phyloP scores from a whole-genome alignment of 2,888 invertebrate species.

The Bellardia bayeri region DNA sequence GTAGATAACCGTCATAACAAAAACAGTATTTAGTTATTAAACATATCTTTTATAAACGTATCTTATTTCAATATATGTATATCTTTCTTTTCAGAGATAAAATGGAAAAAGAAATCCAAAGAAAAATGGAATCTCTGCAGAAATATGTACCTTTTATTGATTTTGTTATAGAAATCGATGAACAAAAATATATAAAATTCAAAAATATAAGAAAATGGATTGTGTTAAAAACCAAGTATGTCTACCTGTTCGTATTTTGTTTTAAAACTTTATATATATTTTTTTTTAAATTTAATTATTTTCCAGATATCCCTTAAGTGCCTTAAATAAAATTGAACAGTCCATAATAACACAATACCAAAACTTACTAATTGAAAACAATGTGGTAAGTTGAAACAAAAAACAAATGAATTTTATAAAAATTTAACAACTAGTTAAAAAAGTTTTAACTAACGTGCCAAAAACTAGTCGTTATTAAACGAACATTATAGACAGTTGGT shows the following conservation, averaged over 20 bases:
- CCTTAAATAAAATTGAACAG: conserved; percentile 72
- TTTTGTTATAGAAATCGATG: conserved; percentile 66
- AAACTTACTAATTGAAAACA: conserved; percentile 70
- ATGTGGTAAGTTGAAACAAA: conserved; percentile 65
- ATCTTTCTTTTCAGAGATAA: conserved; percentile 42
- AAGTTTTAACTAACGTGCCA: too few species aligned
- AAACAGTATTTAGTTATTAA: too few species aligned
- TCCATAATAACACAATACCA: conserved; percentile 72
- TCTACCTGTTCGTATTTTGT: not conserved
- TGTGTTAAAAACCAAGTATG: conserved; percentile 70
- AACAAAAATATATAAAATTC: conserved; percentile 69
- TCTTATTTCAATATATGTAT: not conserved
- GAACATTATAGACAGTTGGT: too few species aligned
- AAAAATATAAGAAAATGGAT: conserved; percentile 73
- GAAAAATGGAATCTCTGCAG: conserved; percentile 62
- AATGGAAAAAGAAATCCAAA: conserved; percentile 50
- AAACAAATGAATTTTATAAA: too few species aligned
- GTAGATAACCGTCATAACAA: too few species aligned
- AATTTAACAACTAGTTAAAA: too few species aligned
- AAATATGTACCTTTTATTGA: conserved; percentile 75
- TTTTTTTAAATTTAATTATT: not conserved
- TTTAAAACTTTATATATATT: not conserved
- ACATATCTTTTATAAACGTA: too few species aligned
- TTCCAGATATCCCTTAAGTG: conserved; percentile 67
- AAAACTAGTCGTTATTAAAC: too few species aligned